Conservation (phyloP, 2,797 vertebrate species). For the Onychomys leucogaster region DNA sequence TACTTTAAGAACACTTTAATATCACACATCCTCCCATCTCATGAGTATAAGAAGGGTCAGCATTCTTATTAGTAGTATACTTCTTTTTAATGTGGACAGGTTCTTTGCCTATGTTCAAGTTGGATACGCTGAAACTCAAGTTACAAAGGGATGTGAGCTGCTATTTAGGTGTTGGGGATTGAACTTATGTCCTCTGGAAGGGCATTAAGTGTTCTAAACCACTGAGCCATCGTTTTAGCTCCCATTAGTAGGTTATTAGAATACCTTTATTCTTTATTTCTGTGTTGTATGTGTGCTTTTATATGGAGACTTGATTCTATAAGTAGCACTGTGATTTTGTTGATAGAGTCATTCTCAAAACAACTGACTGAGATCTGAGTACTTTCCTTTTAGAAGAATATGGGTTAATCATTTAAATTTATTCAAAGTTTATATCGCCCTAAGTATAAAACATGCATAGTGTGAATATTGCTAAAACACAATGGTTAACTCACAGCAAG, state of each 20-base stretch:
- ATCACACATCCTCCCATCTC: background rate
- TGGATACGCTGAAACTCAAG: too few relatives aligned
- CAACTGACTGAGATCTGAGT: background rate
- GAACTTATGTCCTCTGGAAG: background rate
- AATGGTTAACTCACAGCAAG: background rate
- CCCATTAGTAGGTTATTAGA: background rate
- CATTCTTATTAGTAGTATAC: background rate
- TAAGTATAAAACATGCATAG: background rate
- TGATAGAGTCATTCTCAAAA: constrained; percentile 36
- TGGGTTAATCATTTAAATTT: background rate
- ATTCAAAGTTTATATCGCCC: background rate
- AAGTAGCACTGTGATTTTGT: background rate
- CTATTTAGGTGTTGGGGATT: background rate
- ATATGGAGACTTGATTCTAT: background rate
- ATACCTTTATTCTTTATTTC: background rate
- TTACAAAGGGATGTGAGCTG: background rate
- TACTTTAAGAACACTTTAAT: constrained; percentile 41
- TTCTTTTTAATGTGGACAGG: background rate
- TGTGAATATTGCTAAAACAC: background rate
- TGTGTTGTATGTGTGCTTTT: background rate
- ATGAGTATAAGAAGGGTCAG: background rate
- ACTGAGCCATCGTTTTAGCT: too few relatives aligned
- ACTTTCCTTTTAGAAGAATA: background rate
- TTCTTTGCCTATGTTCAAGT: background rate
- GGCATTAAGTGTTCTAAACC: background rate